Base-by-base conservation (phyloP, 2,113 vertebrate species). In the Albula goreensis region DNA sequence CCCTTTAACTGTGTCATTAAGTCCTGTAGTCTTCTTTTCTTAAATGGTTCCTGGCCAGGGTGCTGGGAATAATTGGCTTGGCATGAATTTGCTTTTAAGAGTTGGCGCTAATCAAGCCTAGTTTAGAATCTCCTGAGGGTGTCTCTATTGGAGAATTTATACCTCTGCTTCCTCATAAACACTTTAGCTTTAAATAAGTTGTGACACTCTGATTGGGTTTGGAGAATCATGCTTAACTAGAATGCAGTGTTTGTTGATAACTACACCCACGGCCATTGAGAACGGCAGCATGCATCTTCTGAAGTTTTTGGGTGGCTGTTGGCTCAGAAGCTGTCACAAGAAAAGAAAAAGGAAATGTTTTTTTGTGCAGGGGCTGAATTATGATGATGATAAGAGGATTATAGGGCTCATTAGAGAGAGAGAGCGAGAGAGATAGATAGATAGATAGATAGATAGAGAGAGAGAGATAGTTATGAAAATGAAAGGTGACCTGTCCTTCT, bases 151-250 rank as follows among this genome's bases (percentile, higher is more conserved):
- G 92, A 93, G 92, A 89, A 94, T 94, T 93, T 91, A 95, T 93
- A 92, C 89, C 88, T 90, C 88, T 87, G 79, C 89, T 89, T 81
- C 82, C 90, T 85, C 91, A 93, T 89, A 94, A 95, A 95, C 91
- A 93, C 93, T 91, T 91, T 93, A 90, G 92, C 90, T 91, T 90
- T 94, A 91, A 95, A 95, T 93, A 93, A 93, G 91, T 93, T 92
- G 93, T 93, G 86, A 74, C 79, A 13, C 15, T 12, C 89, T 94
- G 92, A 94, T 94, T 93, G 92, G 87, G 85, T 91, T 83, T n/a
- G 87, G 87, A 91, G 86, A 51, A 81, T 88, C 85, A 88, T 12
- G 85, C 82, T 88, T 81, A 88, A 53, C 66, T 77, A 15, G 48
- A 81, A 86, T 51, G 52, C 78, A 84, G 70, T 48, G 83, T 90